phyloP scores from a whole-genome alignment of 2,888 invertebrate genomes.

The Pachydiplax longipennis region DNA sequence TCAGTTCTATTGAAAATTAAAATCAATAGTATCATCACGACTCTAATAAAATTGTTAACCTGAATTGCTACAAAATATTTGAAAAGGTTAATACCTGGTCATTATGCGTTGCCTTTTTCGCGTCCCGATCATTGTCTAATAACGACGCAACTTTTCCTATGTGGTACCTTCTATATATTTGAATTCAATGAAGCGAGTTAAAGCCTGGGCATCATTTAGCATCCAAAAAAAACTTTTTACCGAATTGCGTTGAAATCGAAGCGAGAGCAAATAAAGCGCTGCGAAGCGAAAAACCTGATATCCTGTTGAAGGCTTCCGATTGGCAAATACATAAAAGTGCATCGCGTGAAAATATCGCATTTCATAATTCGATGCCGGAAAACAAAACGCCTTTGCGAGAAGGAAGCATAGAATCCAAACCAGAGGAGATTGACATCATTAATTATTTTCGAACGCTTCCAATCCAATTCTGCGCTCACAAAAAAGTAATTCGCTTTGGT shows the following conservation, averaged over 20 bases:
- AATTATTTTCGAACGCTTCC: too few relatives aligned
- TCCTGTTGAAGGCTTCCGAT: background rate
- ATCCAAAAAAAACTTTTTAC: background rate
- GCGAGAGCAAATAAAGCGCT: background rate
- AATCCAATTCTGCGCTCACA: too few relatives aligned
- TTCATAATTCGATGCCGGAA: too few relatives aligned
- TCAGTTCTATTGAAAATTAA: background rate
- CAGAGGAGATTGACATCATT: too few relatives aligned
- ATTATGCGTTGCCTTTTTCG: background rate
- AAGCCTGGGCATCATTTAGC: background rate
- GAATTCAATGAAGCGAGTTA: background rate
- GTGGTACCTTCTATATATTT: background rate
- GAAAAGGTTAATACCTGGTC: background rate
- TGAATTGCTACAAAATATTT: background rate
- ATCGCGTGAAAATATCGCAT: background rate
- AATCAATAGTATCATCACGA: background rate
- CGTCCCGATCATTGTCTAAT: background rate
- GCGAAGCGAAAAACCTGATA: background rate
- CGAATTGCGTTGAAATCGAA: background rate
- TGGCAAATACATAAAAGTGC: background rate
- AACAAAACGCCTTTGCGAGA: too few relatives aligned
- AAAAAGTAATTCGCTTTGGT: too few relatives aligned
- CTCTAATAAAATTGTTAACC: background rate
- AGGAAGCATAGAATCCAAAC: too few relatives aligned
- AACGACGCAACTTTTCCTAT: background rate